A percentile compares a stretch with the other conserved stretches of the same genome.
Evolutionary conservation across 2,113 vertebrate species (phyloP).

Genomic region (Haemorhous mexicanus): DNA sequence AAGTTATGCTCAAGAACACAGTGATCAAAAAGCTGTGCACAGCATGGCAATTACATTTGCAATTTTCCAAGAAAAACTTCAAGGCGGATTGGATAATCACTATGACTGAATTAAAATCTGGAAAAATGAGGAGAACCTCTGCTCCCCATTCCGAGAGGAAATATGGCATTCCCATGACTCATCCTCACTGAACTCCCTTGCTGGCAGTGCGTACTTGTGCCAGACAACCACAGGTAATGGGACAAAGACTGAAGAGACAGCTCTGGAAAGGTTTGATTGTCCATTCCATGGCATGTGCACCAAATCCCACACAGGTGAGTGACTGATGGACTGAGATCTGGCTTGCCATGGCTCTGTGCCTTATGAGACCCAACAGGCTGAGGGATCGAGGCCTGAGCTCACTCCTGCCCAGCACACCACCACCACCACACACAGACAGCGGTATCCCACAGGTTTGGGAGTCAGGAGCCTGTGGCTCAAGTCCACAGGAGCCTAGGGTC

Average conservation of each 20-base stretch:
- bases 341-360: neutral
- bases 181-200: neutral
- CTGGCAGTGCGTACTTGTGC: accelerated
- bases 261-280: neutral
- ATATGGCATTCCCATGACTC: neutral
- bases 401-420: no score
- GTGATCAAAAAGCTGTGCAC: neutral
- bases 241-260: neutral
- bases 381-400: neutral
- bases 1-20: neutral
- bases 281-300: neutral
- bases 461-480: neutral
- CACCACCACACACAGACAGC: accelerated
- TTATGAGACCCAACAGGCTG: neutral
- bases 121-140: accelerated
- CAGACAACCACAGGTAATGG: neutral
- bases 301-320: neutral
- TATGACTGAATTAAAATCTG: neutral
- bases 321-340: neutral
- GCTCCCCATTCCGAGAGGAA: neutral
- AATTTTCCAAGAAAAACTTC: neutral
- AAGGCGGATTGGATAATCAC: neutral
- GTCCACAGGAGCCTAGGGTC: neutral
- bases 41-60: neutral
- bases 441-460: neutral